Evolutionary conservation across 2,888 invertebrate species (phyloP).

Genomic region (Iphiclides podalirius): DNA sequence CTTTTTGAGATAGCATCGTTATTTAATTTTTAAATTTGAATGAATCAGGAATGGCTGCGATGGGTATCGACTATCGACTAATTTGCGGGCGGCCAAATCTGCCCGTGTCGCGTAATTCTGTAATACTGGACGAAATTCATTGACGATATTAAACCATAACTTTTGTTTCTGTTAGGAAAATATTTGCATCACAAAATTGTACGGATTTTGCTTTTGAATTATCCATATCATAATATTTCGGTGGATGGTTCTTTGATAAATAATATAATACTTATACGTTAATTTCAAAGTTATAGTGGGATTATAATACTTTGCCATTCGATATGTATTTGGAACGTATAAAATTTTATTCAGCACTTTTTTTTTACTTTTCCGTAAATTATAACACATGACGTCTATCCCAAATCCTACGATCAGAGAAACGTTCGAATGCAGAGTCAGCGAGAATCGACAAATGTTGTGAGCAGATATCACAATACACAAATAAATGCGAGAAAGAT

Average conservation of each 20-base stretch:
- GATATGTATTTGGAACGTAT: too few relatives aligned
- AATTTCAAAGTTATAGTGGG: too few relatives aligned
- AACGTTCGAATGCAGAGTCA: too few relatives aligned
- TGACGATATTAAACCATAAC: constrained; percentile 16
- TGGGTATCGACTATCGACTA: constrained; percentile 8
- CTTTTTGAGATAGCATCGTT: background rate
- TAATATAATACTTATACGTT: too few relatives aligned
- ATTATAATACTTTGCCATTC: too few relatives aligned
- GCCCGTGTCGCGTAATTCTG: constrained; percentile 13
- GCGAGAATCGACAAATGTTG: too few relatives aligned
- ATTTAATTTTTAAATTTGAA: constrained; percentile 1
- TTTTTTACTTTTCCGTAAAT: too few relatives aligned
- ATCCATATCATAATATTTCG: constrained; percentile 8
- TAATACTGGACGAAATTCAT: constrained; percentile 18
- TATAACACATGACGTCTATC: too few relatives aligned
- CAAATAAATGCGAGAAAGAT: too few relatives aligned
- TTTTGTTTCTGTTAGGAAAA: constrained; percentile 13
- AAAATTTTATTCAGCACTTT: too few relatives aligned
- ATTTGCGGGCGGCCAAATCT: constrained; percentile 10
- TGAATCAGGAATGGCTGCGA: constrained; percentile 6
- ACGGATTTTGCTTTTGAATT: constrained; percentile 6
- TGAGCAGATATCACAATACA: too few relatives aligned
- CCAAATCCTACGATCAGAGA: too few relatives aligned
- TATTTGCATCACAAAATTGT: constrained; percentile 1
- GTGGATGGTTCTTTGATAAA: background rate